Conservation (phyloP, 2,113 vertebrate genomes). For the Hippocampus comes region DNA sequence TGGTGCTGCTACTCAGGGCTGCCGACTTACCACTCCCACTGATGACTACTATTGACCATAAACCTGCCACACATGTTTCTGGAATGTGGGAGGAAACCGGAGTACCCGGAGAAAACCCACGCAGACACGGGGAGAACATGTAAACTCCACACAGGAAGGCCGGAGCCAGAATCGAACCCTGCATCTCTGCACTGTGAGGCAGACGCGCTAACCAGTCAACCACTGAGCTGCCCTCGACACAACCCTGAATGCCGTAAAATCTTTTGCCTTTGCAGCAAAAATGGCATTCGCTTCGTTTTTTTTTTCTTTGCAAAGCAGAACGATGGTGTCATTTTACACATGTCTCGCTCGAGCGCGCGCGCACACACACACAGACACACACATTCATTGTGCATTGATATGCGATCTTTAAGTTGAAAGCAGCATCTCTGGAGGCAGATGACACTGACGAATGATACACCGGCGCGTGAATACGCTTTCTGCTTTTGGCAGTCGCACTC, state of each 20-base stretch:
- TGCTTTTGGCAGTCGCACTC: conserved; percentile 33
- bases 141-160: no score
- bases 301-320: conserved; percentile 3
- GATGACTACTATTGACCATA: neutral
- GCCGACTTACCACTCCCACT: neutral
- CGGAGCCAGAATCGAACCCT: no score
- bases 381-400: conserved; percentile 50
- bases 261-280: conserved; percentile 16
- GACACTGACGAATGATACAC: conserved; percentile 47
- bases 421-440: conserved; percentile 27
- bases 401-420: conserved; percentile 42
- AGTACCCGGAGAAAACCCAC: no score
- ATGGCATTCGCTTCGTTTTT: conserved; percentile 2
- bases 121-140: no score
- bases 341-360: neutral
- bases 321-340: conserved; percentile 53
- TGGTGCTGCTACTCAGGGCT: no score
- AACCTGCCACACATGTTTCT: no score
- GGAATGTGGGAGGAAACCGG: no score
- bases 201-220: no score
- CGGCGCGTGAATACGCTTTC: conserved; percentile 57
- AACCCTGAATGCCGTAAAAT: neutral
- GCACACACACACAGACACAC: conserved; percentile 7
- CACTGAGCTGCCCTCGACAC: no score
- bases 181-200: no score